A percentile compares a stretch with the other conserved stretches of the same genome.
phyloP scores from a whole-genome alignment of 2,888 invertebrate species.

The Pasiphila rectangulata region DNA sequence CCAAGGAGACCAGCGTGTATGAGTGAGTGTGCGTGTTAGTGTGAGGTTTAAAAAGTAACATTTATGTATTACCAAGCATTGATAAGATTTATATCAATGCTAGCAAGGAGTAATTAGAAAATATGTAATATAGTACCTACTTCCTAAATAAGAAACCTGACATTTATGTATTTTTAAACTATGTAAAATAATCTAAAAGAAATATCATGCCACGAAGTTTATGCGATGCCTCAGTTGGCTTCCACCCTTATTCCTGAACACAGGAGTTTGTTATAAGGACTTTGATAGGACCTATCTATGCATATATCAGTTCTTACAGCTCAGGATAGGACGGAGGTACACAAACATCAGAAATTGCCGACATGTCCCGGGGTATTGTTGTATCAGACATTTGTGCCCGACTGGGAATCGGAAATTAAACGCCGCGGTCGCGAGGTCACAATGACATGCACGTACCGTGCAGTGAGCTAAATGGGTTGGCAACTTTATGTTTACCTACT shows the following conservation, averaged over 20 bases:
- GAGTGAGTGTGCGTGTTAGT: too few species aligned
- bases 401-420: slow-evolving; percentile 15
- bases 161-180: too few species aligned
- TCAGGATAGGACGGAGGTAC: background rate
- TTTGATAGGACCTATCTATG: slow-evolving; percentile 2
- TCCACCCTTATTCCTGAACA: background rate
- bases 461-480: background rate
- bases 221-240: too few species aligned
- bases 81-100: too few species aligned
- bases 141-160: too few species aligned
- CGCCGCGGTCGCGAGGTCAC: background rate
- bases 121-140: too few species aligned
- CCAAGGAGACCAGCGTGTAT: too few species aligned
- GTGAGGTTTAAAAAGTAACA: too few species aligned
- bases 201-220: too few species aligned
- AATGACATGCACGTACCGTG: slow-evolving; percentile 5
- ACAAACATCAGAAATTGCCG: background rate
- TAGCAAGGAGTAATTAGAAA: too few species aligned
- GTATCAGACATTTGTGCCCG: slow-evolving; percentile 1
- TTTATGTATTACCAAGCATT: too few species aligned
- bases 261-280: slow-evolving; percentile 7
- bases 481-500: background rate
- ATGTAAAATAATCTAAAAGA: too few species aligned
- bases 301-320: background rate
- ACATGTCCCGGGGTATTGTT: slow-evolving; percentile 1